A percentile compares a stretch with the other conserved stretches of the same genome.
These are phyloP conservation scores for Palythoa heliodiscus DNA, from an alignment of 92 coral and sea anemone species.

Conservation along the genomic window DNA sequence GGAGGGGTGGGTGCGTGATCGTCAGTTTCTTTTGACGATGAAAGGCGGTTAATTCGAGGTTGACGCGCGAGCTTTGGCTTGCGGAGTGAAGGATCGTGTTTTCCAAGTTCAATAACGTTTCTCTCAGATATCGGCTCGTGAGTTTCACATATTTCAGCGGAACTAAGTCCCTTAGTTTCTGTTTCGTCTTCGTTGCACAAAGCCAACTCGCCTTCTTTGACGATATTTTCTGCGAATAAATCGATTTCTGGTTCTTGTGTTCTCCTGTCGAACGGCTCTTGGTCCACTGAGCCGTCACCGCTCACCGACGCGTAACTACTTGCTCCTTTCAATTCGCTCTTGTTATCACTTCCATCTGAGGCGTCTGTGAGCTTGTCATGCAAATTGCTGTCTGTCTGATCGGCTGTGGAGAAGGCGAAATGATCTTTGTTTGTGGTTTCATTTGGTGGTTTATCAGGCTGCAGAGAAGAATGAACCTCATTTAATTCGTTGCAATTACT, in stretches of 20 bases:
- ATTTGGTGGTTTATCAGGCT: background rate
- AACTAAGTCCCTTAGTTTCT: background rate
- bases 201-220: background rate
- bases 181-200: background rate
- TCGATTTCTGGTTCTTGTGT: background rate
- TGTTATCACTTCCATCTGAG: background rate
- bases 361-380: constrained; percentile 11
- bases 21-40: background rate
- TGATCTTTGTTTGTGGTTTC: background rate
- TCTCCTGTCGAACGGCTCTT: background rate
- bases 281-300: background rate
- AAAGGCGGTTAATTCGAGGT: background rate
- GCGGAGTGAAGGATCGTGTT: background rate
- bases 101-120: background rate
- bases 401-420: background rate
- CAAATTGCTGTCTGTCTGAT: constrained; percentile 16
- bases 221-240: background rate
- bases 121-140: background rate
- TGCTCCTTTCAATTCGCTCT: constrained; percentile 8
- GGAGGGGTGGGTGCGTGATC: background rate
- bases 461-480: too few relatives aligned
- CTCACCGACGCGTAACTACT: too few relatives aligned
- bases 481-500: background rate
- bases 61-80: background rate
- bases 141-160: background rate